Evolutionary conservation across 1,140 invertebrate species (phyloP), one percentile per base, ranked within the genome.

Genomic region (Drosophila teissieri): DNA sequence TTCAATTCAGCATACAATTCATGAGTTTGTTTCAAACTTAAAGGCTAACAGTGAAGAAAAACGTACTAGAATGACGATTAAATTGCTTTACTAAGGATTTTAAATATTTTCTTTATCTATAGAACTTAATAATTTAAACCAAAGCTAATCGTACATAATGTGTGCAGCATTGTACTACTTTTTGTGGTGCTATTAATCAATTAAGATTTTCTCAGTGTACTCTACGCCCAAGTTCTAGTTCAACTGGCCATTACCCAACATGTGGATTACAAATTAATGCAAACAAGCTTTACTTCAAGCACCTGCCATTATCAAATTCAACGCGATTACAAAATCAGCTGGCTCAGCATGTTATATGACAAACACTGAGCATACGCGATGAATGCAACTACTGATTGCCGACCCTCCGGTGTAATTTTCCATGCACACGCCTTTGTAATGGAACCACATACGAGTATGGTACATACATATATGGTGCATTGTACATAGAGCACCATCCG

Each of bases 361-460:
- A 67, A 14, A 40, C 49, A 60, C 54, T 46, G 52, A 40, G 51
- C 54, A 58, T 76, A 75, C 44, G 17, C 46, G 48, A 40, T 56
- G 39, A 73, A 53, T 62, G 49, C 46, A 57, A 27, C 12, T 31
- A 7, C 44, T 45, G 64, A 36, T 22, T 44, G 17, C 46, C 58
- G 74, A 78, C 61, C 60, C 42, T 52, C 37, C 27, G 39, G 45
- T 46, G 60, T 74, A 80, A 74, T 73, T 80, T 85, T 80, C 81
- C 73, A 68, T 54, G 53, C 45, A 54, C 80, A 53, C 12, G 48
- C 70, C 60, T 60, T 40, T 68, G 61, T 46, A 77, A 44, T 56
- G 63, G 48, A 72, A 15, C 56, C 39, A 62, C 6, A 19, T 24
- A n/a, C n/a, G n/a, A n/a, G n/a, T n/a, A 24, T 24, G 3, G 3